phyloP scores from a whole-genome alignment of 2,113 vertebrate genomes.

The Loxodonta africana region DNA sequence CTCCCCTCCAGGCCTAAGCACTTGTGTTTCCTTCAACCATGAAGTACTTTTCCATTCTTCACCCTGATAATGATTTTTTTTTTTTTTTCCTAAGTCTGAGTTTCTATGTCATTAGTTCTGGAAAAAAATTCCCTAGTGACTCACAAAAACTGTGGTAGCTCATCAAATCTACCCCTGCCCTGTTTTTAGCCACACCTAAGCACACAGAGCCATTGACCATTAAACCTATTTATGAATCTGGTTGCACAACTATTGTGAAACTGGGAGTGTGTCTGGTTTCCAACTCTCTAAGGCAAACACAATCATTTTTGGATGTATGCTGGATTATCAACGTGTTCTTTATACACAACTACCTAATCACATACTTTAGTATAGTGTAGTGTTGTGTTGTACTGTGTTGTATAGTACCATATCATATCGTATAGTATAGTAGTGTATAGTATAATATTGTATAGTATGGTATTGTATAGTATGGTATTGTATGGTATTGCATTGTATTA shows the following conservation, averaged over 20 bases:
- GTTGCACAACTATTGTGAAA: not conserved
- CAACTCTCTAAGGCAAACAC: not conserved
- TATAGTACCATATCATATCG: too few relatives aligned
- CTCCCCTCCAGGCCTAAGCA: not conserved
- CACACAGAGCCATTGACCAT: not conserved
- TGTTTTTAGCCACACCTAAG: not conserved
- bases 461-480: too few relatives aligned
- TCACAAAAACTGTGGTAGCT: not conserved
- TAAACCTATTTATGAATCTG: not conserved
- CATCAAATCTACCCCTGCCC: not conserved
- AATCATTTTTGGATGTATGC: not conserved
- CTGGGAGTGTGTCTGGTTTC: not conserved
- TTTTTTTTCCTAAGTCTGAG: not conserved
- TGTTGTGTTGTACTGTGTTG: too few relatives aligned
- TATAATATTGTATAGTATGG: too few relatives aligned
- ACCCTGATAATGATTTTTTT: not conserved
- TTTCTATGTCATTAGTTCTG: not conserved
- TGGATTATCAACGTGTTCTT: not conserved
- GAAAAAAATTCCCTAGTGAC: not conserved
- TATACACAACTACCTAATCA: not conserved
- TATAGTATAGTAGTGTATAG: too few relatives aligned
- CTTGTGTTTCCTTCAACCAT: not conserved
- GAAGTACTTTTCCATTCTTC: not conserved
- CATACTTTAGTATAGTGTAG: too few relatives aligned
- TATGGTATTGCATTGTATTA: too few relatives aligned